Base-by-base conservation (phyloP, 53 echinoderm and acorn worm species). In the Mesocentrotus franciscanus region DNA sequence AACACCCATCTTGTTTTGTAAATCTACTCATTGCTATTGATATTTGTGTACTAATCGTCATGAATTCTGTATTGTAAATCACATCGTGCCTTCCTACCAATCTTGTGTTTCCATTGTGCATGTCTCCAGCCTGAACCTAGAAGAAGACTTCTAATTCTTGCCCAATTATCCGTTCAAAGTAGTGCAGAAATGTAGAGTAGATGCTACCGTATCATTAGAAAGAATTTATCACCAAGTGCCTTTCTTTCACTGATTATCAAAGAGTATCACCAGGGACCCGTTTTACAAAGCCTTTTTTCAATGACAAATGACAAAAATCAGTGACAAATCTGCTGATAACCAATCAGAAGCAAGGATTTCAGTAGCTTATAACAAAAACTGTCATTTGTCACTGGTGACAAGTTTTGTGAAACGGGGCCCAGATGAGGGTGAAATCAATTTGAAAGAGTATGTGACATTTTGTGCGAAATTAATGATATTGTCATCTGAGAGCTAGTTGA, bases 171-270 rank as follows among this genome's bases (percentile, higher is more conserved):
- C 13, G 13, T 13, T 81, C 81, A 81, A 42, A 34, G 78, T 34
- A 81, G 76, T 14, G 36, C 42, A 81, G 81, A 81, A 74, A 32
- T 33, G 13, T 81, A 81, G 81, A 81, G 9, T 81, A 81, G 81
- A 81, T 81, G 76, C 18, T 36, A 36, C 20, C 5, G 15, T 22
- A 10, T 36, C 17, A 0, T 42, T 81, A 55, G 17, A 90, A 90
- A 61, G 16, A 90, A 22, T 90, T 84, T 42, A 22, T 32, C 90
- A 90, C 36, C 34, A 92, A 92, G 92, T 92, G 92, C 92, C 92
- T 92, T 92, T 92, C 92, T 92, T 56, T 92, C 92, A 92, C 92
- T 58, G 29, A 84, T 17, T 56, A 87, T 33, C n/a, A 9, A 87
- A 56, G 18, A 20, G 17, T 17, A 17, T 79, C 17, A 36, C 35